These are phyloP conservation scores for Oryzias javanicus DNA, from an alignment of 2,113 vertebrate genomes.

Conservation along the genomic window DNA sequence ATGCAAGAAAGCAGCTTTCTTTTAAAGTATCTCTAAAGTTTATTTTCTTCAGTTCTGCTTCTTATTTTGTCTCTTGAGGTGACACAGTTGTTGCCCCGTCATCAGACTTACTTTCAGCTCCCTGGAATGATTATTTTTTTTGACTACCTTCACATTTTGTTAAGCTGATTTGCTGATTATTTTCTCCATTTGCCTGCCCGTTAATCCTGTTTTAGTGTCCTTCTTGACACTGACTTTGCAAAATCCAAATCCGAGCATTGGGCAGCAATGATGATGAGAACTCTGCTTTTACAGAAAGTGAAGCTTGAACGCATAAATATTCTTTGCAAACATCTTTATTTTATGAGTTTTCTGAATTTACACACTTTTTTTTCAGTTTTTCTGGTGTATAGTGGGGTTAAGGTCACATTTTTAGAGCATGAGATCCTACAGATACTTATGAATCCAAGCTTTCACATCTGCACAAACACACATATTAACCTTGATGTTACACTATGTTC, in stretches of 20 bases:
- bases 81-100: no score
- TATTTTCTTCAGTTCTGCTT: no score
- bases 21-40: no score
- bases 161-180: no score
- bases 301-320: slow-evolving; percentile 11
- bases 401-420: slow-evolving; percentile 16
- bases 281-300: no score
- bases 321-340: slow-evolving; percentile 17
- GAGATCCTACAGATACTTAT: slow-evolving; percentile 13
- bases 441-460: slow-evolving; percentile 28
- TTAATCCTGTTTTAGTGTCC: no score
- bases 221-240: neutral
- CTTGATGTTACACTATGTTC: slow-evolving; percentile 1
- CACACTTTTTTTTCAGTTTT: slow-evolving; percentile 1
- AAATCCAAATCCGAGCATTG: neutral
- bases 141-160: no score
- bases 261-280: neutral
- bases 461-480: slow-evolving; percentile 7
- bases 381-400: neutral
- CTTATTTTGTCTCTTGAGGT: no score
- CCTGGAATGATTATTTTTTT: no score
- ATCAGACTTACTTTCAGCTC: no score
- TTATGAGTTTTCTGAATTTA: slow-evolving; percentile 18
- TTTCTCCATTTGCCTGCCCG: no score
- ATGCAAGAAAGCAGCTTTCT: no score